These are phyloP conservation scores for Illadopsis cleaveri DNA, from an alignment of 2,113 vertebrate genomes.

Conservation along the genomic window DNA sequence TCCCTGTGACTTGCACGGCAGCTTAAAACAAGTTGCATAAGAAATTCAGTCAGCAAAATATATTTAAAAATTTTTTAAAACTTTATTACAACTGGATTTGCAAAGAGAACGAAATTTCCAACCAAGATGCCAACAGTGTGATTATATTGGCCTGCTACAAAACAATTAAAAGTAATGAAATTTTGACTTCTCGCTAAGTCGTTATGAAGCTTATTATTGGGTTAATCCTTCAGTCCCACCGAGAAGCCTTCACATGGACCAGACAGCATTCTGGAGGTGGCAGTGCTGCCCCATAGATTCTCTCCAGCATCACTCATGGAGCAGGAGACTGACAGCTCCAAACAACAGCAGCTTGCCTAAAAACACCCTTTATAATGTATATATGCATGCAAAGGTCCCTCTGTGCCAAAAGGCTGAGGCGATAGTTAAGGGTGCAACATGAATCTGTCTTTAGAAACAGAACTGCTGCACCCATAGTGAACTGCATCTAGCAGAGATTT, in stretches of 20 bases:
- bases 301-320: background rate
- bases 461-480: background rate
- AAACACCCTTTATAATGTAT: background rate
- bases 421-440: background rate
- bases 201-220: background rate
- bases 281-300: background rate
- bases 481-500: background rate
- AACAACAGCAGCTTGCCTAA: background rate
- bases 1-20: background rate
- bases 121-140: background rate
- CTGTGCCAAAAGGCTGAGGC: background rate
- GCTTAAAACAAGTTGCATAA: background rate
- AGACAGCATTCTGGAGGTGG: background rate
- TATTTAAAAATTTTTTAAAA: background rate
- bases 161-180: slow-evolving; percentile 1
- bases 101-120: background rate
- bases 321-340: background rate
- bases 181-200: background rate
- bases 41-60: background rate
- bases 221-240: background rate
- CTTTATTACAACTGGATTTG: background rate
- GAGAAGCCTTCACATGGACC: background rate
- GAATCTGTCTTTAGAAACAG: background rate
- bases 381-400: background rate
- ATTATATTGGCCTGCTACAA: background rate